phyloP scores from a whole-genome alignment of 2,888 invertebrate genomes.

The Leucophenga maculata region DNA sequence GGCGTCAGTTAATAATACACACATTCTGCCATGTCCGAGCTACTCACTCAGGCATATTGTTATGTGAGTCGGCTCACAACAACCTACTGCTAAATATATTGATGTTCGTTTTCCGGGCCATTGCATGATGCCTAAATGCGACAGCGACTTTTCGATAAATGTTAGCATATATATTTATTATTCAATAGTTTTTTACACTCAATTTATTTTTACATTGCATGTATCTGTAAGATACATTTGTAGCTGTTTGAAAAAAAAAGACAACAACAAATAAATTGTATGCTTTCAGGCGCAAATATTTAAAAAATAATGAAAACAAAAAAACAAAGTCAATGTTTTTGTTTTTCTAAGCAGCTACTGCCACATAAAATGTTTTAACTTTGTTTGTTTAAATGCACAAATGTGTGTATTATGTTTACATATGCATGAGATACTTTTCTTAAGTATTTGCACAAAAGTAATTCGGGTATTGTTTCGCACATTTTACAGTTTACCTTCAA shows the following conservation, averaged over 20 bases:
- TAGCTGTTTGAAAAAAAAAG: too few species aligned
- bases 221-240: too few species aligned
- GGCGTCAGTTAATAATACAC: neutral
- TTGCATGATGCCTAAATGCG: neutral
- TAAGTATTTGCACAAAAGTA: too few species aligned
- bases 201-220: slow-evolving; percentile 4
- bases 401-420: too few species aligned
- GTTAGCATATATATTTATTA: neutral
- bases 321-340: neutral
- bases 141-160: neutral
- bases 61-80: neutral
- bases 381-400: neutral
- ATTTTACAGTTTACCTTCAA: too few species aligned
- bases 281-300: too few species aligned
- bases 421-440: too few species aligned
- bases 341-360: too few species aligned
- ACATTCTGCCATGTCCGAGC: neutral
- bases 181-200: slow-evolving; percentile 21
- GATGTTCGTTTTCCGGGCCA: neutral
- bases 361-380: neutral
- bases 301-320: too few species aligned
- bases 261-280: too few species aligned
- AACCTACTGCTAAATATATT: neutral
- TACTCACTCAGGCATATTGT: neutral
- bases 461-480: too few species aligned